Evolutionary conservation across 1,140 invertebrate genomes (phyloP).

Genomic region (Radopholus similis): DNA sequence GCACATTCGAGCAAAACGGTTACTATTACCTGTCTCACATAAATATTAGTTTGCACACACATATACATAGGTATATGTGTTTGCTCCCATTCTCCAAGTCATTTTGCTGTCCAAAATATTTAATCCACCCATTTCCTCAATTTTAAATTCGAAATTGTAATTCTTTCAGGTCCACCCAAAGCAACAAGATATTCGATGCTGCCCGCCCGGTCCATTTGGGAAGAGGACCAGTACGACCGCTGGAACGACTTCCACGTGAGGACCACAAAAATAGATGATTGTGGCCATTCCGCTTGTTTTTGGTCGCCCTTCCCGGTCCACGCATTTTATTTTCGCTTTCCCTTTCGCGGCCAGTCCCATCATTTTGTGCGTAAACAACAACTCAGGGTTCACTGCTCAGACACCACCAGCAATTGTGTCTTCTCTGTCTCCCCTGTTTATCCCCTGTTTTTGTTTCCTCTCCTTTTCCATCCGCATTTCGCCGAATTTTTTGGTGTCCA

Average conservation of each 20-base stretch:
- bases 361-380: not conserved
- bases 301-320: not conserved
- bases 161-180: constrained; percentile 14
- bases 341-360: not conserved
- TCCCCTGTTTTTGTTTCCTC: not conserved
- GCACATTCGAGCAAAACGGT: too few relatives aligned
- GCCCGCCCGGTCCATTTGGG: not conserved
- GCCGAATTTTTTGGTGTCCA: not conserved
- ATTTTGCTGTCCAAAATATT: too few relatives aligned
- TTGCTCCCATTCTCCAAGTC: too few relatives aligned
- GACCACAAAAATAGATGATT: too few relatives aligned
- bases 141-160: too few relatives aligned
- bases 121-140: too few relatives aligned
- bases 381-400: not conserved
- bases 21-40: too few relatives aligned
- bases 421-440: not conserved
- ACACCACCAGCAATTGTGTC: not conserved
- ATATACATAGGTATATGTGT: too few relatives aligned
- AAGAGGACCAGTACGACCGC: not conserved
- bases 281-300: too few relatives aligned
- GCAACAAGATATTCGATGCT: constrained; percentile 1
- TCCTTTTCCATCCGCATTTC: not conserved
- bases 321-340: not conserved
- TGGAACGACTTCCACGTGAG: not conserved
- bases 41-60: too few relatives aligned